Base-by-base conservation (phyloP, 2,888 invertebrate species). In the Torymus tubicola region DNA sequence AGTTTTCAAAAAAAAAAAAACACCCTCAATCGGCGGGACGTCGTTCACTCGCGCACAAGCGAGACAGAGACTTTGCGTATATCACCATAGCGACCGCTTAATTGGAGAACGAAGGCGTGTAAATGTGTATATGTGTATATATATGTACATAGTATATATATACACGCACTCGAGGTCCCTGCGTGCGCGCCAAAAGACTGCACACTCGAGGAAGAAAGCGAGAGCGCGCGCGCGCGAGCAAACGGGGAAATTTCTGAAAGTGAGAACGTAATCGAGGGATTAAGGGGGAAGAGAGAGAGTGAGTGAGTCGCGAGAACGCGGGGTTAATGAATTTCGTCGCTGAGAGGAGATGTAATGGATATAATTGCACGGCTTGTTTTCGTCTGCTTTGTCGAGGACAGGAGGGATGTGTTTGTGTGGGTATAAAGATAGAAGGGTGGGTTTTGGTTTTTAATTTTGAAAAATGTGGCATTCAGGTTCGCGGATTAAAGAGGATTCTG, bases 61-160 rank as follows among this genome's bases (percentile, higher is more conserved):
- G 18, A 58, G 42, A 67, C 12, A 64, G 21, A 18, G 81, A 42
- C 42, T 42, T 21, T 2, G 21, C 42, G 42, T 8, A 8, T 81
- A 88, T 88, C 88, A 84, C 88, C 88, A 88, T 88, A 88, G 88
- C 87, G 87, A 87, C 88, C 86, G 86, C 86, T 88, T 88, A 88
- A 88, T 88, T 88, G 87, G 87, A 88, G 85, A 87, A 87, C 86
- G 86, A 87, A 86, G 85, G 85, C 86, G 64, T 21, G 21, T 50
- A 16, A 13, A 13, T 18, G 13, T 42, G 24, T 12, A 12, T 57
- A 31, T 13, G 10, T 4, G 24, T 12, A 12, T 57, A 31, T 13
- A n/a, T 4, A 12, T 11, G 42, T 63, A 85, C 84, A 84, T 18
- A 11, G 18, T 18, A 21, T 58, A 60, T 18, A 60, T 16, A 50